phyloP scores from a whole-genome alignment of 1,140 invertebrate species.

The Drosophila asahinai region DNA sequence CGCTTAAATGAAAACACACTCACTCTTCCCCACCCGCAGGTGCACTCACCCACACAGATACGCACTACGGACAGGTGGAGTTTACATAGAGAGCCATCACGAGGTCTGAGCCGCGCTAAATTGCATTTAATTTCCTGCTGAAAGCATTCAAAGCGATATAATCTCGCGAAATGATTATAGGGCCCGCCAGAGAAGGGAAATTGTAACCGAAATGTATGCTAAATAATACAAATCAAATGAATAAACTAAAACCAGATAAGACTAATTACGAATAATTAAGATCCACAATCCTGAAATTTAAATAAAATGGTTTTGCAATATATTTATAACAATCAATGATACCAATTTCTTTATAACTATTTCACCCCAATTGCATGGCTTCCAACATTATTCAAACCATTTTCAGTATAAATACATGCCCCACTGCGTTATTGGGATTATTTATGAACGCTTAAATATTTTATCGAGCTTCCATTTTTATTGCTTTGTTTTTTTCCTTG shows the following conservation, averaged over 20 bases:
- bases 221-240: not conserved
- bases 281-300: not conserved
- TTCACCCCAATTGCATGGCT: too few species aligned
- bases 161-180: slow-evolving; percentile 11
- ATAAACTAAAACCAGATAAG: not conserved
- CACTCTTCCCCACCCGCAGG: slow-evolving; percentile 11
- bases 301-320: not conserved
- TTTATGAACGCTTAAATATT: slow-evolving; percentile 14
- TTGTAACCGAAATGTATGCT: slow-evolving; percentile 5
- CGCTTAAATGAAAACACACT: slow-evolving; percentile 65
- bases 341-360: not conserved
- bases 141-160: slow-evolving; percentile 41
- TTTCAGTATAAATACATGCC: not conserved
- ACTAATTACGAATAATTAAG: not conserved
- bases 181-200: not conserved
- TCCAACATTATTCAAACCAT: not conserved
- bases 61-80: slow-evolving; percentile 41
- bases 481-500: slow-evolving; percentile 45
- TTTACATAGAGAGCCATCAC: slow-evolving; percentile 52
- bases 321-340: not conserved
- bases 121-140: slow-evolving; percentile 77
- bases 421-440: not conserved
- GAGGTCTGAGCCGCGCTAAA: slow-evolving; percentile 53
- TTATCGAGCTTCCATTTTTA: slow-evolving; percentile 21
- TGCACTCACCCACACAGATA: slow-evolving; percentile 5